phyloP scores from a whole-genome alignment of 2,797 vertebrate genomes.

The Podarcis siculus region DNA sequence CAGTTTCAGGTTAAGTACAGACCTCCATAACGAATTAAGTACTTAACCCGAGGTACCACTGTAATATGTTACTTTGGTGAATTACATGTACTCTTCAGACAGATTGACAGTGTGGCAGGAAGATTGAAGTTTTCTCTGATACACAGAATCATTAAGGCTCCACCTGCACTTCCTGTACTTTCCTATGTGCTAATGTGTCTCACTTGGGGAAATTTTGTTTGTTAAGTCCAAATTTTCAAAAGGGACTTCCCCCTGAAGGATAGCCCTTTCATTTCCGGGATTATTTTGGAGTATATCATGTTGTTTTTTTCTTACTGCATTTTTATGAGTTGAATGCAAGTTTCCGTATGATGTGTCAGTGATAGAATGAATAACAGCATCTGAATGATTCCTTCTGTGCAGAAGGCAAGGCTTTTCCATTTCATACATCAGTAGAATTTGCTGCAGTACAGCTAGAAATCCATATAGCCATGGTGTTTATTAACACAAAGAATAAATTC shows the following conservation, averaged over 20 bases:
- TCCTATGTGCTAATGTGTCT: constrained; percentile 25
- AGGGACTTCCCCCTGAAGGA: not conserved
- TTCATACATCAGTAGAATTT: constrained; percentile 56
- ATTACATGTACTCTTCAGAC: not conserved
- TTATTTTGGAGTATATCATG: not conserved
- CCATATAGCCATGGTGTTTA: constrained; percentile 12
- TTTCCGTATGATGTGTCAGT: constrained; percentile 1
- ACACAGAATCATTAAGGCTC: not conserved
- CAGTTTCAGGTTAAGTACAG: too few species aligned
- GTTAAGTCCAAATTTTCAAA: not conserved
- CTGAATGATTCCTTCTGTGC: constrained; percentile 45
- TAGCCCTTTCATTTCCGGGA: not conserved
- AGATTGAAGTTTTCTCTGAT: not conserved
- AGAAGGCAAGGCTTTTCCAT: constrained; percentile 49
- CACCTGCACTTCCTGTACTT: not conserved
- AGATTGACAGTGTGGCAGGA: not conserved
- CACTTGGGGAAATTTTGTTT: not conserved
- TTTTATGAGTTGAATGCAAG: constrained; percentile 39
- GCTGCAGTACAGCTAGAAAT: constrained; percentile 36
- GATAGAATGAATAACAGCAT: constrained; percentile 46
- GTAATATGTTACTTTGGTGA: not conserved
- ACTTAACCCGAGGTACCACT: too few species aligned
- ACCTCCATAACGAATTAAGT: too few species aligned
- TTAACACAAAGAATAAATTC: constrained; percentile 35
- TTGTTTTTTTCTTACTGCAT: not conserved